Percentiles rank a stretch among this genome's conserved stretches.
Evolutionary conservation across 2,888 invertebrate genomes (phyloP).

Genomic region (Brachypalpus laphriformis): DNA sequence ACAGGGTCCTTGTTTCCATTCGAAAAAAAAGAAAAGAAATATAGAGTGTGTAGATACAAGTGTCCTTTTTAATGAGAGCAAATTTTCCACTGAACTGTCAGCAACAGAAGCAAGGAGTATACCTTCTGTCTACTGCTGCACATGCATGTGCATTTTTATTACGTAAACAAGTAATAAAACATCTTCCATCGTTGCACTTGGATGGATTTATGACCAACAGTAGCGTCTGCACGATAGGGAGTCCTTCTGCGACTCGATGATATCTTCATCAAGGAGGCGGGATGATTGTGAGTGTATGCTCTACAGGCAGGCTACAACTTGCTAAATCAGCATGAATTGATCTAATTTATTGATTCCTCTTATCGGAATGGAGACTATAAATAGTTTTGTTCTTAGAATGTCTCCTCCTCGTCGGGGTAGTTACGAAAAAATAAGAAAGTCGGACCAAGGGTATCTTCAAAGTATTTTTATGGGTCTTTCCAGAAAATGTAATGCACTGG

Average conservation of each 20-base stretch:
- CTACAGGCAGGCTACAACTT: neutral
- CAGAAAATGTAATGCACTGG: too few species aligned
- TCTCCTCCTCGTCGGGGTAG: neutral
- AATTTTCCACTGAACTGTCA: constrained; percentile 51
- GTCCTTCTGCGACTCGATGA: constrained; percentile 33
- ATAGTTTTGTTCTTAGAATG: constrained; percentile 29
- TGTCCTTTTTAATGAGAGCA: constrained; percentile 58
- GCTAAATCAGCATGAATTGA: constrained; percentile 37
- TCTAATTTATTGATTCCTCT: constrained; percentile 49
- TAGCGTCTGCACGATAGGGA: constrained; percentile 48
- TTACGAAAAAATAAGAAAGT: too few species aligned
- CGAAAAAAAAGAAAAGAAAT: neutral
- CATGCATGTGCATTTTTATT: constrained; percentile 40
- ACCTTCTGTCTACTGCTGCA: constrained; percentile 19
- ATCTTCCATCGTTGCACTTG: constrained; percentile 56
- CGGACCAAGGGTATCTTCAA: too few species aligned
- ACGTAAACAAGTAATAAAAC: constrained; percentile 66
- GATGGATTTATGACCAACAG: constrained; percentile 61
- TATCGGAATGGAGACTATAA: constrained; percentile 26
- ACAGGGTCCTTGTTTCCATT: constrained; percentile 17
- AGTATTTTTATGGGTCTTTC: too few species aligned
- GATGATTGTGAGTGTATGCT: neutral
- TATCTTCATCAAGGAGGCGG: constrained; percentile 31
- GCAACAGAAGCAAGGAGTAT: neutral
- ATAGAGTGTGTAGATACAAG: constrained; percentile 52